These are phyloP conservation scores for Eurytoma californica DNA, from an alignment of 2,888 invertebrate species.

Conservation along the genomic window DNA sequence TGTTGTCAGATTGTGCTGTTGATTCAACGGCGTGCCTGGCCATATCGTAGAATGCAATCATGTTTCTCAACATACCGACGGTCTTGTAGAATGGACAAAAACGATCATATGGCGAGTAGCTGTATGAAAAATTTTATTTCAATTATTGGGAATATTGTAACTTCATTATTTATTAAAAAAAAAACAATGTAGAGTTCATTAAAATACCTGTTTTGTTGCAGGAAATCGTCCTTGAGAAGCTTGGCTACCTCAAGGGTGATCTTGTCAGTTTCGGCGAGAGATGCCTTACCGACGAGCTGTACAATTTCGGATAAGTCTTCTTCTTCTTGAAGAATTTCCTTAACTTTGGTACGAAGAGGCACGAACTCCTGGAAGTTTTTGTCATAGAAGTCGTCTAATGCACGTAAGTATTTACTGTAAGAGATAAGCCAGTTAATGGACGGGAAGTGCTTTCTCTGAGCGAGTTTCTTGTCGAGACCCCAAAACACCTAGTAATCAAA, in stretches of 20 bases:
- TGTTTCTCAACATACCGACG: conserved; percentile 98
- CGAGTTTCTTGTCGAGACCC: conserved; percentile 99
- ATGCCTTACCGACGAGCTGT: conserved; percentile 99
- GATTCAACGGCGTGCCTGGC: conserved; percentile 98
- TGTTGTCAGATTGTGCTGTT: conserved; percentile 99
- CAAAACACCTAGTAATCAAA: conserved; percentile 87
- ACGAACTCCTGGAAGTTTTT: conserved; percentile 98
- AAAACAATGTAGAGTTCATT: background rate
- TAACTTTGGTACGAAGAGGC: conserved; percentile 95
- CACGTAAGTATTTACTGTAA: conserved; percentile 96
- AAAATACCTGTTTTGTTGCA: conserved; percentile 97
- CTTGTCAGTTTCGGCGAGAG: conserved; percentile 98
- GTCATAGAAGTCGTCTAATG: conserved; percentile 99
- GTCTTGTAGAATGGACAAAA: conserved; percentile 99
- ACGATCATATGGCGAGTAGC: conserved; percentile 93
- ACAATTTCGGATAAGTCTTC: conserved; percentile 99
- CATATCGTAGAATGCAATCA: conserved; percentile 99
- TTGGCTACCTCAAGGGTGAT: conserved; percentile 99
- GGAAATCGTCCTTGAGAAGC: conserved; percentile 98
- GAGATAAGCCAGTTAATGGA: conserved; percentile 99
- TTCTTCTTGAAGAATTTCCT: conserved; percentile 97
- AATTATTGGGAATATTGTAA: background rate
- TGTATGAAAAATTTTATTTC: conserved; percentile 64
- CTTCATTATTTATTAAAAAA: background rate
- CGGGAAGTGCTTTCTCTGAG: conserved; percentile 99